Percentiles rank a stretch among this genome's conserved stretches.
phyloP scores from a whole-genome alignment of 1,140 invertebrate genomes.

The Heliothis subflexa region DNA sequence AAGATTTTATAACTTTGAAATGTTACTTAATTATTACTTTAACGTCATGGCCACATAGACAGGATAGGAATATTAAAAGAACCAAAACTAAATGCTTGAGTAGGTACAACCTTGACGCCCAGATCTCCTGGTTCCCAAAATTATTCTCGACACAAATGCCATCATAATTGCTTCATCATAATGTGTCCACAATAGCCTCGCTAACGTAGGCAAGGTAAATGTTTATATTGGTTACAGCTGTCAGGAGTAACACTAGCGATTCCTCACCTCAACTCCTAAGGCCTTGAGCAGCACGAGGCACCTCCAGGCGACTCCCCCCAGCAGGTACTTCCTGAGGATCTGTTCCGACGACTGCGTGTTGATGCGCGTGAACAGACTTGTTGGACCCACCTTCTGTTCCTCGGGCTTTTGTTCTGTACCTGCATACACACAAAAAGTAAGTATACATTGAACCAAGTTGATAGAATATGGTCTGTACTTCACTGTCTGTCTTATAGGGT shows the following conservation, averaged over 20 bases:
- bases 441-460: too few relatives aligned
- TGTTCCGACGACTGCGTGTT: slow-evolving; percentile 65
- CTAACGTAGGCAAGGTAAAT: neutral
- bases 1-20: too few relatives aligned
- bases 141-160: too few relatives aligned
- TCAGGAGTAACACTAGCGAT: neutral
- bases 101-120: too few relatives aligned
- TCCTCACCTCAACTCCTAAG: slow-evolving; percentile 86
- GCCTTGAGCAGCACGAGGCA: slow-evolving; percentile 87
- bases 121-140: too few relatives aligned
- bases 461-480: neutral
- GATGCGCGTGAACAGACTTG: slow-evolving; percentile 68
- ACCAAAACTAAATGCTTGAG: too few relatives aligned
- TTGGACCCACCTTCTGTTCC: slow-evolving; percentile 49
- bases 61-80: too few relatives aligned
- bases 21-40: too few relatives aligned
- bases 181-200: too few relatives aligned
- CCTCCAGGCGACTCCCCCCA: slow-evolving; percentile 88
- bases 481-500: too few relatives aligned
- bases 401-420: slow-evolving; percentile 29
- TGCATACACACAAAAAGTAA: neutral
- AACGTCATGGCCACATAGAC: too few relatives aligned
- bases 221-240: neutral
- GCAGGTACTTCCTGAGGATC: slow-evolving; percentile 86
- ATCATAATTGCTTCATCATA: neutral